Evolutionary conservation across 2,113 vertebrate species (phyloP).

Genomic region (Chaetodon trifascialis): DNA sequence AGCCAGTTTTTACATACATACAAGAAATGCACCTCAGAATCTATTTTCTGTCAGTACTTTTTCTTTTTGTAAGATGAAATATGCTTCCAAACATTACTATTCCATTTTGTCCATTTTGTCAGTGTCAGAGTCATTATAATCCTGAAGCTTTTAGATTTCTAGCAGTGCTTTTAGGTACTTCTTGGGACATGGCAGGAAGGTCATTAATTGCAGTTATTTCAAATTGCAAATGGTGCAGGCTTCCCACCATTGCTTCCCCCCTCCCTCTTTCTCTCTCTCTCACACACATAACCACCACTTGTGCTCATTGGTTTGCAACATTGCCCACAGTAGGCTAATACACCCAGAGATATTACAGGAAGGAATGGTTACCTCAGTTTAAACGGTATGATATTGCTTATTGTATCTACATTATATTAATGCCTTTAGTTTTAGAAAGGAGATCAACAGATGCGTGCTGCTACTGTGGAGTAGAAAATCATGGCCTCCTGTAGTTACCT

Average conservation of each 20-base stretch:
- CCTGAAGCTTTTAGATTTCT: not conserved
- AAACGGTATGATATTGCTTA: not conserved
- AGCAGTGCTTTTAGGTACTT: slow-evolving; percentile 2
- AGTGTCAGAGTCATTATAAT: not conserved
- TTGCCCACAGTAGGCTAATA: not conserved
- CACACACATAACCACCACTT: not conserved
- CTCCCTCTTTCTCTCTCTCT: not conserved
- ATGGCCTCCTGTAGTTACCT: not conserved
- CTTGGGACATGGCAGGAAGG: not conserved
- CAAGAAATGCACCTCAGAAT: not conserved
- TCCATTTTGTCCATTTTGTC: not conserved
- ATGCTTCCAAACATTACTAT: not conserved
- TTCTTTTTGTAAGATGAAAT: too few relatives aligned
- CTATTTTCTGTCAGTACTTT: not conserved
- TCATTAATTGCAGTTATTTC: slow-evolving; percentile 1
- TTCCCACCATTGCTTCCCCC: not conserved
- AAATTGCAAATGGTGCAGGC: slow-evolving; percentile 3
- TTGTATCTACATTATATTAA: not conserved
- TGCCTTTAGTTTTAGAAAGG: not conserved
- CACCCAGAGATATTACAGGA: not conserved
- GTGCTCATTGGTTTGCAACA: not conserved
- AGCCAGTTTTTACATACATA: not conserved
- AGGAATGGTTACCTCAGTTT: not conserved
- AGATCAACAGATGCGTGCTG: not conserved
- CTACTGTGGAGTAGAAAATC: not conserved